Evolutionary conservation across 2,113 vertebrate genomes (phyloP).

Genomic region (Bungarus multicinctus): DNA sequence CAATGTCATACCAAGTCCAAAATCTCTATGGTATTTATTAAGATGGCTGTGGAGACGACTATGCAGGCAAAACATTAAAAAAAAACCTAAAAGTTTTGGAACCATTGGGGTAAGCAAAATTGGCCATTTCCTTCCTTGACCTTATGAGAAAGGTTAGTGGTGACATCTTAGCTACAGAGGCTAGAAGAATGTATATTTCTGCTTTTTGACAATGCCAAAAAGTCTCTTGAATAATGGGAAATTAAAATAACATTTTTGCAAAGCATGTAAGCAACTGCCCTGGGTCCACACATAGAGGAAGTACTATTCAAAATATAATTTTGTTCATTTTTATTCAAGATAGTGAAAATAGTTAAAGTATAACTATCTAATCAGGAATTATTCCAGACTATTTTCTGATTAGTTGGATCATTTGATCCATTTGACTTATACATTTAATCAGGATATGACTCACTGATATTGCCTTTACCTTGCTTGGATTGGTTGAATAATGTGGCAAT

Average conservation of each 20-base stretch:
- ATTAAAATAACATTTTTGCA: not conserved
- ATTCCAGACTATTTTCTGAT: not conserved
- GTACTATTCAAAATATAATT: not conserved
- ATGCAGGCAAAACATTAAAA: constrained; percentile 77
- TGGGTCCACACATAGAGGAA: not conserved
- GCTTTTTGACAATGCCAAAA: not conserved
- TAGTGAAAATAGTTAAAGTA: not conserved
- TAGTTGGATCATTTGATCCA: not conserved
- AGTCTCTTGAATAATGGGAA: not conserved
- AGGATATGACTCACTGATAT: not conserved
- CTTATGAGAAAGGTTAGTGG: not conserved
- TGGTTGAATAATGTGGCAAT: not conserved
- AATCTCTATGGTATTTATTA: constrained; percentile 87
- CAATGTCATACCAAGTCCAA: constrained; percentile 96
- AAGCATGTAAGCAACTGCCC: not conserved
- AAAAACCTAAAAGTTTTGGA: constrained; percentile 85
- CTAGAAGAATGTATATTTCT: not conserved
- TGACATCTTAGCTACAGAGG: not conserved
- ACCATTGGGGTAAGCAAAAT: constrained; percentile 84
- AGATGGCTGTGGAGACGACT: constrained; percentile 83
- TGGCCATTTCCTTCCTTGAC: not conserved
- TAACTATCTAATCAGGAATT: not conserved
- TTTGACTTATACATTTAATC: not conserved
- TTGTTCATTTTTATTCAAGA: not conserved
- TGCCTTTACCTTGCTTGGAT: not conserved